These are phyloP conservation scores for Elegia similella DNA, from an alignment of 2,888 invertebrate genomes.

Conservation along the genomic window DNA sequence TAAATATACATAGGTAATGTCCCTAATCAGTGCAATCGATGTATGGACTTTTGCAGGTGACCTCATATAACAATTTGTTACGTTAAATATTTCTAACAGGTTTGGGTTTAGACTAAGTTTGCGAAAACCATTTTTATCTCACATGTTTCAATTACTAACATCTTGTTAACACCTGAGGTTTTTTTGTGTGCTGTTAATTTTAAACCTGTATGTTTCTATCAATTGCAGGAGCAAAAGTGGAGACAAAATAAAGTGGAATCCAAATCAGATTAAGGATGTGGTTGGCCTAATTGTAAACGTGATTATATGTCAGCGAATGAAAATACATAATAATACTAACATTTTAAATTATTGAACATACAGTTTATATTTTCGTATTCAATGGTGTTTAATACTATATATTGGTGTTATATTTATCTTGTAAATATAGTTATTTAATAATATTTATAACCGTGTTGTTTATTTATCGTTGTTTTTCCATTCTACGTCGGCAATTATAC, in stretches of 20 bases:
- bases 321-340: constrained; percentile 14
- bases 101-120: too few relatives aligned
- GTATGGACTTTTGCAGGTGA: too few relatives aligned
- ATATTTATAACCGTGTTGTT: constrained; percentile 19
- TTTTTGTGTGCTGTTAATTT: background rate
- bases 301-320: constrained; percentile 23
- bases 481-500: background rate
- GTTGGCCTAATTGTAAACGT: constrained; percentile 28
- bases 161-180: background rate
- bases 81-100: too few relatives aligned
- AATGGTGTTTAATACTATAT: constrained; percentile 36
- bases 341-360: constrained; percentile 28
- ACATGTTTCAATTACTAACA: background rate
- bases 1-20: too few relatives aligned
- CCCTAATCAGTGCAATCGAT: too few relatives aligned
- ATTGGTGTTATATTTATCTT: constrained; percentile 51
- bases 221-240: constrained; percentile 78
- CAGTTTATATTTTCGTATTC: constrained; percentile 54
- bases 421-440: constrained; percentile 54
- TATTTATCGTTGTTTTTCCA: background rate
- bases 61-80: too few relatives aligned
- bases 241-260: constrained; percentile 71
- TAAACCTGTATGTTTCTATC: constrained; percentile 28
- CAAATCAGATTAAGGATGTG: constrained; percentile 56
- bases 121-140: too few relatives aligned